A percentile compares a stretch with the other conserved stretches of the same genome.
Conservation (phyloP, 2,797 vertebrate species). For the Parotocinclus haroldoi region DNA sequence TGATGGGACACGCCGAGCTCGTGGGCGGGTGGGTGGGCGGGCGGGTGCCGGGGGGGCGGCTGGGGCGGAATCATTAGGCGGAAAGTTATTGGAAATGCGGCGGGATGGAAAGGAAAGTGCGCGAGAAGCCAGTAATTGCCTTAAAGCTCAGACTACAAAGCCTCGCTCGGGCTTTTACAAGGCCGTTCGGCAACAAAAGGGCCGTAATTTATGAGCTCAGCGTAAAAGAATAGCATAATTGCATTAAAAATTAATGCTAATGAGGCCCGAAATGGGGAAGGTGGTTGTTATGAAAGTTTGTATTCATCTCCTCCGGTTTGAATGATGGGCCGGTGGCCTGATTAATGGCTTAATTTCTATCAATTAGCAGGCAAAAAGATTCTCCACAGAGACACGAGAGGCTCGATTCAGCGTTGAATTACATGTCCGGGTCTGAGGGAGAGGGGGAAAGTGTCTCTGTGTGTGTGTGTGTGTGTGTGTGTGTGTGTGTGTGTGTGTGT, state of each 20-base stretch:
- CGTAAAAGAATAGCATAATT: conserved; percentile 99
- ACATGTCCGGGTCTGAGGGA: conserved; percentile 82
- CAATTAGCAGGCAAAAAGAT: conserved; percentile 95
- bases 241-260: conserved; percentile 99
- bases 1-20: conserved; percentile 51
- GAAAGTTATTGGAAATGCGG: conserved; percentile 89
- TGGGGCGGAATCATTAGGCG: conserved; percentile 81
- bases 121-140: conserved; percentile 96
- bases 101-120: conserved; percentile 77
- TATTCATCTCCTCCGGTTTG: conserved; percentile 98
- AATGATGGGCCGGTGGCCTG: conserved; percentile 99
- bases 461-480: conserved; percentile 5
- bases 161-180: conserved; percentile 99
- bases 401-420: conserved; percentile 98
- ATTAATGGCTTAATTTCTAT: conserved; percentile 99
- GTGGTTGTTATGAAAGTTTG: conserved; percentile 99
- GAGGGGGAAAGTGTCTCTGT: conserved; percentile 57
- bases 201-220: conserved; percentile 99
- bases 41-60: conserved; percentile 52
- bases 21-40: conserved; percentile 38
- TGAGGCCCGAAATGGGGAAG: conserved; percentile 99
- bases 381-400: conserved; percentile 85
- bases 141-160: conserved; percentile 99
- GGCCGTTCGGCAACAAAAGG: conserved; percentile 98
- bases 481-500: conserved; percentile 7